Evolutionary conservation across 2,113 vertebrate genomes (phyloP).

Genomic region (Ammodytes marinus): DNA sequence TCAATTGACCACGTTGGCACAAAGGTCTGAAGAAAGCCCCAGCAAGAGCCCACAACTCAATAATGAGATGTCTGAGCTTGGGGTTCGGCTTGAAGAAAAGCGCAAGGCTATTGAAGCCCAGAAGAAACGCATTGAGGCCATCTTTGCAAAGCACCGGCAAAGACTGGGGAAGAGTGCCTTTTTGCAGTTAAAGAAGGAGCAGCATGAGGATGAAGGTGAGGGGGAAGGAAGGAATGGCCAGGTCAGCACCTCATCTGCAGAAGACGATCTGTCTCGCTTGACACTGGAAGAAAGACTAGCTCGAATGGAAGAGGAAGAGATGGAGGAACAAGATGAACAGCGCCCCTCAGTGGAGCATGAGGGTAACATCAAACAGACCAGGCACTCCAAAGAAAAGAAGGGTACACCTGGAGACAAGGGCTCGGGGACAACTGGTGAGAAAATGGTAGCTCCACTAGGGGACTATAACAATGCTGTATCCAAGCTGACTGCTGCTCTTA

Average conservation of each 20-base stretch:
- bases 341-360: slow-evolving; percentile 36
- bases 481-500: slow-evolving; percentile 90
- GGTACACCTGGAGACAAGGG: slow-evolving; percentile 68
- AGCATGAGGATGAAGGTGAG: slow-evolving; percentile 63
- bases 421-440: slow-evolving; percentile 67
- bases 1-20: slow-evolving; percentile 75
- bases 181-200: slow-evolving; percentile 89
- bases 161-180: slow-evolving; percentile 92
- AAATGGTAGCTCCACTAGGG: slow-evolving; percentile 84
- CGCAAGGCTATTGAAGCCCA: slow-evolving; percentile 94
- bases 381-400: slow-evolving; percentile 81
- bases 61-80: slow-evolving; percentile 91
- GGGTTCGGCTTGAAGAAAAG: slow-evolving; percentile 91
- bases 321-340: slow-evolving; percentile 65
- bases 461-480: slow-evolving; percentile 93
- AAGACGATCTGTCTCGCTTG: slow-evolving; percentile 74
- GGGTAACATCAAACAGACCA: slow-evolving; percentile 71
- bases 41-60: slow-evolving; percentile 86
- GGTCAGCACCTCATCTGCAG: slow-evolving; percentile 65
- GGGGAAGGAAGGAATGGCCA: slow-evolving; percentile 55
- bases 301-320: slow-evolving; percentile 81
- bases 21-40: slow-evolving; percentile 86
- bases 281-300: slow-evolving; percentile 82
- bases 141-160: slow-evolving; percentile 94
- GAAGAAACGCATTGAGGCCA: slow-evolving; percentile 94